Percentiles rank a stretch among this genome's conserved stretches.
These are phyloP conservation scores for Pangasius macronema DNA, from an alignment of 2,797 vertebrate genomes.

Conservation along the genomic window DNA sequence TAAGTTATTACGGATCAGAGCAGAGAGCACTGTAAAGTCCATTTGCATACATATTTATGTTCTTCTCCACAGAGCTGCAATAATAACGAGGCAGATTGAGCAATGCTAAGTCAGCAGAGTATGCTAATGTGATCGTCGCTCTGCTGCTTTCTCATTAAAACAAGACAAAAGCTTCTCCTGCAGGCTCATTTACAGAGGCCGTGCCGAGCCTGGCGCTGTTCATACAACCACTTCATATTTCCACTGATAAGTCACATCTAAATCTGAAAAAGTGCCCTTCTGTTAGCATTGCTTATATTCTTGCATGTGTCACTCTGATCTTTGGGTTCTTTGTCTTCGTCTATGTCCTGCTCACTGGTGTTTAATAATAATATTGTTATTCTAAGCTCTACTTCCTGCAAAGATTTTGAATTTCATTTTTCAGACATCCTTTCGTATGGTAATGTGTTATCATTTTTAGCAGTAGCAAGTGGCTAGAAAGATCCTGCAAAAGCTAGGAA, in stretches of 20 bases:
- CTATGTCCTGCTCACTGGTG: neutral
- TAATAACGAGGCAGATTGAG: conserved; percentile 16
- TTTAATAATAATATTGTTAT: neutral
- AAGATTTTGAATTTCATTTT: neutral
- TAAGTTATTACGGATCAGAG: neutral
- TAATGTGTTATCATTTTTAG: neutral
- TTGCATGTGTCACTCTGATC: neutral
- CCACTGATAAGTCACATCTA: conserved; percentile 7
- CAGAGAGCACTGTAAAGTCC: neutral
- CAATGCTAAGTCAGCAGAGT: conserved; percentile 25
- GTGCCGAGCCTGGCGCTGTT: neutral
- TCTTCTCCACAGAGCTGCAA: conserved; percentile 24
- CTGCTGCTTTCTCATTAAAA: conserved; percentile 21
- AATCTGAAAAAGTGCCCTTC: neutral
- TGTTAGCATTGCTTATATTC: neutral
- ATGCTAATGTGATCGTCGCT: conserved; percentile 16
- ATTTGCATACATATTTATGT: conserved; percentile 33
- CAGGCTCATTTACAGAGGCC: conserved; percentile 10
- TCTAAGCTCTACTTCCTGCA: neutral
- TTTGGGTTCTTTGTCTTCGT: neutral
- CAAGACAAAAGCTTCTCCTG: conserved; percentile 25
- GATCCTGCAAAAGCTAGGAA: neutral
- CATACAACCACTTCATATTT: neutral
- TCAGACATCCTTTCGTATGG: neutral
- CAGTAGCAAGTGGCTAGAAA: neutral